Base-by-base conservation (phyloP, 2,113 vertebrate genomes). In the Psittacara wagleri region DNA sequence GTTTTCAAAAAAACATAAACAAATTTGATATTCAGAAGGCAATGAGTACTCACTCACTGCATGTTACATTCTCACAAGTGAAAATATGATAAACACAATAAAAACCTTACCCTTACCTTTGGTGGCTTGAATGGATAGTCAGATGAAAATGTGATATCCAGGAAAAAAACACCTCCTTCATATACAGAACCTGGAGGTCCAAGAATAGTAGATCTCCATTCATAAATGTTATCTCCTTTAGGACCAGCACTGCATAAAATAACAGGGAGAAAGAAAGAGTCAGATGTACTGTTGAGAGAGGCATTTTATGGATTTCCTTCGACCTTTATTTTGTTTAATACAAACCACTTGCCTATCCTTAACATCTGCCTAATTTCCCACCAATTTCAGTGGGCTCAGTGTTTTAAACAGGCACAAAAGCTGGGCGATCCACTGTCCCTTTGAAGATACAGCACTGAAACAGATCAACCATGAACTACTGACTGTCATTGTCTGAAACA, bases 101-200 rank as follows among this genome's bases (percentile, higher is more conserved):
- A 96, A 97, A 95, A 74, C 22, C 72, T 94, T 78, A 90, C 55
- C 87, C 98, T 98, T 97, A 99, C 99, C 99, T 99, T 99, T 97
- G 99, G 99, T 96, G 99, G 99, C 96, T 99, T 99, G 98, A 99
- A 99, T 96, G 99, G 99, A 98, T 99, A 99, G 98, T 99, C 99
- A 83, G 99, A 99, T 84, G 99, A 99, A 98, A 99, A 99, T 82
- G 99, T 99, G 94, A 99, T 99, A 98, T 99, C 99, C 97, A 99
- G 98, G 98, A 99, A 99, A 97, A 99, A 99, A 89, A 99, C 99
- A 1, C 99, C 99, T 94, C 99, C 99, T 98, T 99, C 99, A 44
- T 99, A 99, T 92, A 99, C 99, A 44, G 99, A 99, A 96, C 99
- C 99, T 57, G 99, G 99, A 84, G 99, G 99, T 90, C 99, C 99